Base-by-base conservation (phyloP, 64 coral and sea anemone genomes). In the Catalaphyllia jardinei region DNA sequence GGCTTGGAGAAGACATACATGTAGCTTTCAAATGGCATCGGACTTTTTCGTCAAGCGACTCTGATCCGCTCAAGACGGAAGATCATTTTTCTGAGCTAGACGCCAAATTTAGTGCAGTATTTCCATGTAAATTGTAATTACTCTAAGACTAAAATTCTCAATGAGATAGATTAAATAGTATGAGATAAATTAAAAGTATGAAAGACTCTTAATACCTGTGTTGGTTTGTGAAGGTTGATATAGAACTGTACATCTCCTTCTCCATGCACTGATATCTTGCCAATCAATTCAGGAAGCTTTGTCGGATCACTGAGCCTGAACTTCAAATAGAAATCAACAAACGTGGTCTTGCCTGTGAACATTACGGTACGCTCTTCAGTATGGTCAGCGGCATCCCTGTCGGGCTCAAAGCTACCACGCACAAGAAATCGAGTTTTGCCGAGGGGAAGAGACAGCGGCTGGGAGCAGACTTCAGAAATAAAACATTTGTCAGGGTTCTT, bases 301-400 rank as follows among this genome's bases (percentile, higher is more conserved):
- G 91, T 96, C 22, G 95, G 91, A 67, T 96, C 95, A 76, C 88
- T 96, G 15, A 96, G 88, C 73, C 88, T 93, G 71, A 96, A 73
- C 54, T 96, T 93, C 72, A 96, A 91, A 71, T 93, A 87, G 52
- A 96, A 96, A 77, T 96, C 95, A 15, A 96, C 95, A 88, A 96
- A 96, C 33, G 82, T 90, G 10, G 95, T 96, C 71, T 87, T 75
- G 30, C 95, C 95, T 20, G 92, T 91, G 62, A 93, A 96, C 77
- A 93, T 96, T 28, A 93, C 78, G 11, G 77, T 91, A 8, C 88
- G 89, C 51, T 96, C 94, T 73, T 96, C 94, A 29, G 57, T 89
- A 73, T 91, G 91, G 82, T 96, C 91, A 90, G 91, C 72, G 62
- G 88, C 91, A 88, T 96, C 94, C 5, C 82, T 76, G 62, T 96